Conservation (phyloP, 2,888 invertebrate genomes). For the Agriopis marginaria region DNA sequence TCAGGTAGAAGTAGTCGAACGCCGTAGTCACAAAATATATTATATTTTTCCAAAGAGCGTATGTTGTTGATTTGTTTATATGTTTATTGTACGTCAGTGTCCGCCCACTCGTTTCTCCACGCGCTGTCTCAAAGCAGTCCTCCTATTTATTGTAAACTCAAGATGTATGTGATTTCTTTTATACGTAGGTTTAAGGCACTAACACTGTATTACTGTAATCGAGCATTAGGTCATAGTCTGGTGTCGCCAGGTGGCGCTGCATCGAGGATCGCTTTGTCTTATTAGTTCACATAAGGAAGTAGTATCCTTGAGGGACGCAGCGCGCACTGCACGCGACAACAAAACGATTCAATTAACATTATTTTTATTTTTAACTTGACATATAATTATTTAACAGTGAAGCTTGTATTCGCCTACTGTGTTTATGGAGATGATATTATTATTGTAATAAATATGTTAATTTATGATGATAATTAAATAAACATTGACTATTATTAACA, state of each 20-base stretch:
- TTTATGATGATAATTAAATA: slow-evolving; percentile 75
- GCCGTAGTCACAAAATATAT: slow-evolving; percentile 73
- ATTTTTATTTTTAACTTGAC: slow-evolving; percentile 59
- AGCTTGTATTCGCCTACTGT: slow-evolving; percentile 75
- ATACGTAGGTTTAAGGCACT: slow-evolving; percentile 78
- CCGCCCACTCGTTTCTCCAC: slow-evolving; percentile 78
- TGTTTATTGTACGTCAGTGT: slow-evolving; percentile 65
- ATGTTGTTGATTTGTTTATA: slow-evolving; percentile 69
- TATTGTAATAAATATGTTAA: slow-evolving; percentile 65
- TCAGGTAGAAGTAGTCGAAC: slow-evolving; percentile 65
- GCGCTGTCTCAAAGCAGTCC: slow-evolving; percentile 77
- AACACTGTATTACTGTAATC: slow-evolving; percentile 56
- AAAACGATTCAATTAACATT: slow-evolving; percentile 44
- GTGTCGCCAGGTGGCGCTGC: slow-evolving; percentile 40
- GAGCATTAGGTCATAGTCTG: slow-evolving; percentile 59
- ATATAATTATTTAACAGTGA: slow-evolving; percentile 66
- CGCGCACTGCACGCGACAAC: slow-evolving; percentile 51
- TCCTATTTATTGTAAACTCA: slow-evolving; percentile 81
- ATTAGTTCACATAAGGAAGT: slow-evolving; percentile 77
- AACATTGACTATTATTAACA: slow-evolving; percentile 74
- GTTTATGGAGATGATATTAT: slow-evolving; percentile 71
- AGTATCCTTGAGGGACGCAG: slow-evolving; percentile 63
- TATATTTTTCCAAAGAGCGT: slow-evolving; percentile 78
- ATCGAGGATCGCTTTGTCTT: slow-evolving; percentile 77
- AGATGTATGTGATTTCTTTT: slow-evolving; percentile 82